Evolutionary conservation across 2,888 invertebrate species (phyloP), one percentile per base, ranked within the genome.

Genomic region (Hypselothyrea guttata): DNA sequence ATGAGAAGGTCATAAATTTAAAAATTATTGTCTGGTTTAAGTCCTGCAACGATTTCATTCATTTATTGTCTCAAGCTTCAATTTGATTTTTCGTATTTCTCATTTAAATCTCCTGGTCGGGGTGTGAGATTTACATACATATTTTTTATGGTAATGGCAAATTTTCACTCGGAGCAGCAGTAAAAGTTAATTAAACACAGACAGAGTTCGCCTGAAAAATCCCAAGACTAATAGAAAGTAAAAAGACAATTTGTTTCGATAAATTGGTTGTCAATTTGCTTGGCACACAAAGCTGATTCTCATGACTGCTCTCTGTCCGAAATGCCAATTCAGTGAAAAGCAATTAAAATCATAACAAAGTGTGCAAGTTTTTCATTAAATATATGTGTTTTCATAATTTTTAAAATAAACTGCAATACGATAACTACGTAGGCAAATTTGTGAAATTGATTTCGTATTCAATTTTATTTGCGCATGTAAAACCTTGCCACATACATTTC

Each of bases 161-260:
- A 60, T 56, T 57, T 71, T 61, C 12, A 30, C 35, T 34, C 59
- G 73, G 42, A 18, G 34, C 37, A 40, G 56, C 38, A 51, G 46
- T 56, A 55, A 62, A 53, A 66, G 61, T 77, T 72, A 81, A 81
- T 78, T 72, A 72, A 65, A 67, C 67, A 57, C 34, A 40, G 41
- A 16, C 37, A 40, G 47, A n/a, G n/a, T n/a, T 41, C 31, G n/a
- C 47, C 53, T 37, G 48, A 45, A 44, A 52, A 70, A 67, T 77
- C 59, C 60, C 75, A 65, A 41, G 48, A 59, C 64, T 75, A 78
- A 81, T 81, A 71, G 60, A 67, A 75, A 54, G 34, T 16, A 53
- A 46, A 37, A 7, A 56, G 49, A 22, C 22, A 22, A 22, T 49
- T 57, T 54, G 46, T 4, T 7, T 0, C 4, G 12, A 15, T 44